A percentile compares a stretch with the other conserved stretches of the same genome.
Evolutionary conservation across 2,888 invertebrate species (phyloP).

Genomic region (Sinodicranocentrus sp.): DNA sequence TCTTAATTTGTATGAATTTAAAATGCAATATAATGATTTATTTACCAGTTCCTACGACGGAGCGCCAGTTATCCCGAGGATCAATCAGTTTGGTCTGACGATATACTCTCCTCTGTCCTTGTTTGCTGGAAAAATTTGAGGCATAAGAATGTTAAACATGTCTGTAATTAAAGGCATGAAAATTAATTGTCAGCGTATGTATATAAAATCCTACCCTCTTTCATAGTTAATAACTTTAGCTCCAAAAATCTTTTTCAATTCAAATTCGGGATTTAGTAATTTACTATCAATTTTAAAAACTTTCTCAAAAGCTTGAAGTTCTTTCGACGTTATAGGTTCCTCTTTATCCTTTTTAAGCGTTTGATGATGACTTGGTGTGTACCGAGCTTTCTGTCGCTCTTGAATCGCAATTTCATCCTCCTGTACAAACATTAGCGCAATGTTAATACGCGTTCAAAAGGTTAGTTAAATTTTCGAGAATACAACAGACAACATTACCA

Average conservation of each 20-base stretch:
- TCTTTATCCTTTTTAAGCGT: conserved; percentile 73
- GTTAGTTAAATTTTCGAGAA: background rate
- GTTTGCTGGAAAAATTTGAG: conserved; percentile 68
- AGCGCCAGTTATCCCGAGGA: conserved; percentile 86
- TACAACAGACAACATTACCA: conserved; percentile 33
- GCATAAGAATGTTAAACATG: too few relatives aligned
- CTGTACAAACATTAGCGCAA: conserved; percentile 76
- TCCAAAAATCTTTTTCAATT: conserved; percentile 89
- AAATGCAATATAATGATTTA: too few relatives aligned
- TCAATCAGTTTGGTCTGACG: conserved; percentile 82
- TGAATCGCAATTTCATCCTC: conserved; percentile 84
- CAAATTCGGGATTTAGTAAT: conserved; percentile 88
- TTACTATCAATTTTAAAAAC: conserved; percentile 84
- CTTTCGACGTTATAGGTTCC: conserved; percentile 77
- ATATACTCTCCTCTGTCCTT: conserved; percentile 73
- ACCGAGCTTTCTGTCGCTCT: conserved; percentile 82
- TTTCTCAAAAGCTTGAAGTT: conserved; percentile 77
- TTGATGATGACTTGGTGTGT: conserved; percentile 82
- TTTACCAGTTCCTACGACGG: conserved; percentile 83
- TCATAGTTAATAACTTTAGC: conserved; percentile 87
- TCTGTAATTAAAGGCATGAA: background rate
- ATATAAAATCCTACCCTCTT: too few relatives aligned
- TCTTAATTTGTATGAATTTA: too few relatives aligned
- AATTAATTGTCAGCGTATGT: too few relatives aligned
- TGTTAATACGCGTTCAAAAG: too few relatives aligned